Evolutionary conservation across 2,797 vertebrate species (phyloP), one percentile per base, ranked within the genome.

Genomic region (Parotocinclus haroldoi): DNA sequence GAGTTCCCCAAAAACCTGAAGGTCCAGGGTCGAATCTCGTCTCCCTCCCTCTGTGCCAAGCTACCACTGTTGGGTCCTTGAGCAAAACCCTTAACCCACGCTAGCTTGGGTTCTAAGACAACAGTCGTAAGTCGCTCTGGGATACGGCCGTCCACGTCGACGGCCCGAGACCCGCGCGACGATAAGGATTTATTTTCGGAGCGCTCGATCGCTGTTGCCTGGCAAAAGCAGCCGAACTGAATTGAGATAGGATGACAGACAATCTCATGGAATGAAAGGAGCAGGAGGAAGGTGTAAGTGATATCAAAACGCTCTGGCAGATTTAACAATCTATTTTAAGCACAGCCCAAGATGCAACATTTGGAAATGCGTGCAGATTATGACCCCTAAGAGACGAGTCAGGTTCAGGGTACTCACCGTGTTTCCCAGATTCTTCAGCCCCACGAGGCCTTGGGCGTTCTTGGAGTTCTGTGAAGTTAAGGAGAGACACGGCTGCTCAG

Each of bases 341-440:
- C 42, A 42, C n/a, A 14, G 7, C 14, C 45, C 1, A 50, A 14
- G 48, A 50, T 50, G n/a, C 14, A 14, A 42, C 9, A 9, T 42
- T 9, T 42, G 40, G 36, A 57, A 40, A 27, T 27, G 5, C 27
- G 5, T 27, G 27, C 27, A 27, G 27, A 2, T 27, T 27, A 27
- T 27, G 27, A n/a, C n/a, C n/a, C n/a, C n/a, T n/a, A n/a, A n/a
- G n/a, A n/a, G n/a, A n/a, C n/a, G n/a, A n/a, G n/a, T n/a, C n/a
- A n/a, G n/a, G 38, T 11, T 27, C 40, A 38, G 51, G 9, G 42
- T 58, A 92, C 95, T 96, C 74, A 99, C 96, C 60, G 96, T 99
- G 81, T 99, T 99, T 75, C 96, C 96, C 11, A 99, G 92, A 85
- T 99, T 99, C 78, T 95, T 90, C 55, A 99, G 88, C 58, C 96